phyloP scores from a whole-genome alignment of 1,140 invertebrate genomes.

The Colletes latitarsis region DNA sequence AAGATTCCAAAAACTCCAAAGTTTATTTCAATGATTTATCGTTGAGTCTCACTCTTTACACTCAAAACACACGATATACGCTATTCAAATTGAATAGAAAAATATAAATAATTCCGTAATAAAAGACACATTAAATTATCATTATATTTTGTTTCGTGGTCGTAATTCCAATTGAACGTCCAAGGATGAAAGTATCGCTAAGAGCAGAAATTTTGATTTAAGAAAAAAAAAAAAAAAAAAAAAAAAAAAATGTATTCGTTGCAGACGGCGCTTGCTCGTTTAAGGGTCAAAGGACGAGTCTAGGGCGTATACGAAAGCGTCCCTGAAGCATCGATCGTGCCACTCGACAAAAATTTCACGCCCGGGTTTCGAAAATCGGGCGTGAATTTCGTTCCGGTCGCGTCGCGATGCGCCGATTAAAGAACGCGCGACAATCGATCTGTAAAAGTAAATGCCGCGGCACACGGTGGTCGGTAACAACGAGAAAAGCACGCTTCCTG shows the following conservation, averaged over 20 bases:
- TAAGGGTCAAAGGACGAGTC: slow-evolving; percentile 66
- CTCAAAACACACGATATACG: too few relatives aligned
- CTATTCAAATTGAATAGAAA: too few relatives aligned
- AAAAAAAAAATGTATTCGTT: background rate
- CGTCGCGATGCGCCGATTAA: slow-evolving; percentile 26
- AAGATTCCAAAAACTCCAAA: too few relatives aligned
- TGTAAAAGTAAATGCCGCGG: background rate
- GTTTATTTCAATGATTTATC: too few relatives aligned
- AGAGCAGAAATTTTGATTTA: background rate
- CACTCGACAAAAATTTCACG: slow-evolving; percentile 59
- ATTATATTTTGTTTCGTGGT: too few relatives aligned
- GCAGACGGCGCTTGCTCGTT: slow-evolving; percentile 63
- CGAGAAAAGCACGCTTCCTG: slow-evolving; percentile 25
- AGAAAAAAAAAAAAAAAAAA: background rate
- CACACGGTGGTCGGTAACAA: slow-evolving; percentile 1
- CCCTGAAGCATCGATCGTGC: slow-evolving; percentile 60
- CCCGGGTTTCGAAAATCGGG: background rate
- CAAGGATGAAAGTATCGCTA: background rate
- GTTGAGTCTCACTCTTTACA: too few relatives aligned
- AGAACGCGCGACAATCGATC: slow-evolving; percentile 21
- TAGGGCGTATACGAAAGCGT: slow-evolving; percentile 65
- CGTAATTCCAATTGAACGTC: background rate
- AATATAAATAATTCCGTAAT: too few relatives aligned
- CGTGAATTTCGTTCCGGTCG: background rate
- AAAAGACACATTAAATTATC: too few relatives aligned